These are phyloP conservation scores for Cariama cristata DNA, from an alignment of 2,113 vertebrate genomes.

Conservation along the genomic window DNA sequence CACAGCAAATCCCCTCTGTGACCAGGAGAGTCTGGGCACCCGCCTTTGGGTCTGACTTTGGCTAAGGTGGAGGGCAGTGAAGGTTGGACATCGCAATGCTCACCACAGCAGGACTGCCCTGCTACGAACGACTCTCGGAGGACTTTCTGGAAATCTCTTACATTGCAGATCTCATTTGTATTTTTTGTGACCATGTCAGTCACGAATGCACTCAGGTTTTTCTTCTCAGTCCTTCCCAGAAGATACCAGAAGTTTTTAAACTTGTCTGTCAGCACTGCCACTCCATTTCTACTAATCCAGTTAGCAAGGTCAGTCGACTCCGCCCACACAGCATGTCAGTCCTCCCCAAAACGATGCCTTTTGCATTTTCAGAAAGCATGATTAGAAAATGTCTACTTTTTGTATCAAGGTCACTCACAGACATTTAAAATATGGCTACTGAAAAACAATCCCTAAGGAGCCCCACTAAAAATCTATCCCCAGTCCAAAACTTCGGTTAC, in stretches of 20 bases:
- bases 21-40: background rate
- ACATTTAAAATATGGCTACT: background rate
- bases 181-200: background rate
- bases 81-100: background rate
- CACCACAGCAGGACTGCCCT: background rate
- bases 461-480: background rate
- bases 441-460: background rate
- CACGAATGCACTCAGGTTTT: background rate
- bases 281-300: accelerated
- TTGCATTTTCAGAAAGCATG: background rate
- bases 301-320: background rate
- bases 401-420: background rate
- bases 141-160: background rate
- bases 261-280: background rate
- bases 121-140: accelerated
- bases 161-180: background rate
- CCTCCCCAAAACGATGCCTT: accelerated
- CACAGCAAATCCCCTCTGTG: background rate
- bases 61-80: background rate
- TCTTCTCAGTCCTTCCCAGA: background rate
- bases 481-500: background rate
- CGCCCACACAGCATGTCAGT: accelerated
- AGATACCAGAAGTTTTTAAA: background rate
- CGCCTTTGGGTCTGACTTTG: background rate
- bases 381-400: background rate